Evolutionary conservation across 2,113 vertebrate genomes (phyloP).

Genomic region (Daphoenositta chrysoptera): DNA sequence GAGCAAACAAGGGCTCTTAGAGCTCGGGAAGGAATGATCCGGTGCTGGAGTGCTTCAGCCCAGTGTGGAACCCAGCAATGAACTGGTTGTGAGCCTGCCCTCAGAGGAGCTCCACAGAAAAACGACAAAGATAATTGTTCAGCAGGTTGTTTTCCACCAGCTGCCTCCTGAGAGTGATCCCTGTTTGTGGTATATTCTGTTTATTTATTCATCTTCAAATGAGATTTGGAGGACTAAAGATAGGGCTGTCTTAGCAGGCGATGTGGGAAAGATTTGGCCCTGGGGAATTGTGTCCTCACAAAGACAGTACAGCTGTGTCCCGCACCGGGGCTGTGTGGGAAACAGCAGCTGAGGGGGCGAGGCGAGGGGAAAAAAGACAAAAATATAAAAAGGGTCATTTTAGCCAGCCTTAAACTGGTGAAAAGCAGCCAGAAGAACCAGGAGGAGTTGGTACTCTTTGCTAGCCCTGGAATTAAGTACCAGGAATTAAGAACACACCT

Average conservation of each 20-base stretch:
- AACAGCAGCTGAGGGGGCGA: neutral
- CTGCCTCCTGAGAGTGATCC: neutral
- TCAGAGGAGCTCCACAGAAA: neutral
- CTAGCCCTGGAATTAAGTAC: neutral
- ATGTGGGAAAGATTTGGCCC: neutral
- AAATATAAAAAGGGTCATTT: neutral
- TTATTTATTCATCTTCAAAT: neutral
- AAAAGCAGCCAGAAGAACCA: neutral
- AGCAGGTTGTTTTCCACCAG: neutral
- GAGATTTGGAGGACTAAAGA: neutral
- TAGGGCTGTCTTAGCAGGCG: neutral
- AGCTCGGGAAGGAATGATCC: neutral
- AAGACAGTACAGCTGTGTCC: slow-evolving; percentile 37
- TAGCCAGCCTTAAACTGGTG: neutral
- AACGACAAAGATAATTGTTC: neutral
- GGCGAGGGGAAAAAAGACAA: neutral
- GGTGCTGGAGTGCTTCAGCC: neutral
- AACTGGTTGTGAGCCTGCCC: neutral
- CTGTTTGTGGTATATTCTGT: neutral
- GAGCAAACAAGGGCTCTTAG: neutral
- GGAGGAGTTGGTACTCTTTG: neutral
- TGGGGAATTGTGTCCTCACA: neutral
- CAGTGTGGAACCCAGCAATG: neutral
- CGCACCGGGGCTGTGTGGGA: slow-evolving; percentile 2
- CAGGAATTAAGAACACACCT: no score